Evolutionary conservation across 2,888 invertebrate species (phyloP).

Genomic region (Lysandra coridon): DNA sequence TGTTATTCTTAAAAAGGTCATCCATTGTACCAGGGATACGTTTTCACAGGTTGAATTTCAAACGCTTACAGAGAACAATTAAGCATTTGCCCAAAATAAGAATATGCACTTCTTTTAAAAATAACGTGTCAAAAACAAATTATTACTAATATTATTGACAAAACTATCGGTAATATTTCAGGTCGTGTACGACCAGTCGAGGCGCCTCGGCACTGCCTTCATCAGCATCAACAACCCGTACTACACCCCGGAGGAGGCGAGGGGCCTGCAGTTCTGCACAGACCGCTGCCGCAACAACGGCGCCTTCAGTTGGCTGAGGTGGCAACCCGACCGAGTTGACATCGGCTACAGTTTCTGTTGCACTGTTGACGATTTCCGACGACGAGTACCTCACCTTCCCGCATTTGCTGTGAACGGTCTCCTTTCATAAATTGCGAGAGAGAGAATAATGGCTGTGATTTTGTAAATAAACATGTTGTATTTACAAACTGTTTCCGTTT

Average conservation of each 20-base stretch:
- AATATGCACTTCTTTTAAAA: too few relatives aligned
- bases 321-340: conserved; percentile 73
- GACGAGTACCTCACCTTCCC: conserved; percentile 77
- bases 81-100: too few relatives aligned
- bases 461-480: background rate
- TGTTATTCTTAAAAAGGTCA: background rate
- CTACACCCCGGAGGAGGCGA: conserved; percentile 62
- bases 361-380: conserved; percentile 77
- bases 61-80: too few relatives aligned
- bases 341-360: conserved; percentile 83
- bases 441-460: conserved; percentile 23
- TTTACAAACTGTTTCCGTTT: background rate
- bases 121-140: too few relatives aligned
- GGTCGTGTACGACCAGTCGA: conserved; percentile 77
- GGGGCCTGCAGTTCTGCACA: conserved; percentile 71
- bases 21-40: too few relatives aligned
- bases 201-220: conserved; percentile 78
- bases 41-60: too few relatives aligned
- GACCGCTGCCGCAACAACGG: conserved; percentile 78
- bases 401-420: conserved; percentile 69
- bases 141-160: too few relatives aligned
- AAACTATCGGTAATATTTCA: conserved; percentile 43
- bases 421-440: conserved; percentile 49
- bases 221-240: conserved; percentile 84
- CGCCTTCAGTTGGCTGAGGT: conserved; percentile 81